Evolutionary conservation across 1,140 invertebrate genomes (phyloP).

Genomic region (Cydia splendana): DNA sequence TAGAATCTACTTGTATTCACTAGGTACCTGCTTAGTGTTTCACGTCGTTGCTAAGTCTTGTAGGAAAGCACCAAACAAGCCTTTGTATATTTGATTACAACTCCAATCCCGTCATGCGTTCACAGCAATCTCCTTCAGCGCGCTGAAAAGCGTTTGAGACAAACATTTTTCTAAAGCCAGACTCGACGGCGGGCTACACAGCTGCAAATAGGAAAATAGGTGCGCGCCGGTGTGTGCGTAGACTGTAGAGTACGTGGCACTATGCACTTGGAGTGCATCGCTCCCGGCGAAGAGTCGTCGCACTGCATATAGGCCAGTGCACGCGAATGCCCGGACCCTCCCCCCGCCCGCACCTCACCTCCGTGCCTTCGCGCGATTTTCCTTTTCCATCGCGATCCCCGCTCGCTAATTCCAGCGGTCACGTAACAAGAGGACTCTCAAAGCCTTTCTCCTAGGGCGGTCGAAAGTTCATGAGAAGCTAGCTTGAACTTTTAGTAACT

Average conservation of each 20-base stretch:
- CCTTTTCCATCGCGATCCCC: constrained; percentile 70
- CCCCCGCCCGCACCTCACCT: constrained; percentile 37
- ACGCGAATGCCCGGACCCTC: constrained; percentile 69
- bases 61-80: background rate
- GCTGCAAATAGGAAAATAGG: constrained; percentile 67
- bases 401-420: constrained; percentile 66
- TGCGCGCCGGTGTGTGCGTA: constrained; percentile 71
- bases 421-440: constrained; percentile 58
- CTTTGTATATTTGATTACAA: background rate
- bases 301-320: constrained; percentile 78
- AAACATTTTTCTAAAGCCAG: constrained; percentile 66
- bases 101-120: background rate
- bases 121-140: constrained; percentile 63
- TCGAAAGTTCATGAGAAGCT: constrained; percentile 34
- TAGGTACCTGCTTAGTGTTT: background rate
- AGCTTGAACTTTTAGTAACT: constrained; percentile 33
- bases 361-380: constrained; percentile 61
- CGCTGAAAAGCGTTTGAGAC: constrained; percentile 66
- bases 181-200: constrained; percentile 63
- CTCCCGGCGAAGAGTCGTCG: constrained; percentile 77
- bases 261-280: constrained; percentile 76
- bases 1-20: background rate
- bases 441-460: constrained; percentile 48
- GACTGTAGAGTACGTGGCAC: constrained; percentile 58
- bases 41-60: background rate